Percentiles rank a stretch among this genome's conserved stretches.
phyloP scores from a whole-genome alignment of 2,888 invertebrate genomes.

The Chydorus sphaericus region DNA sequence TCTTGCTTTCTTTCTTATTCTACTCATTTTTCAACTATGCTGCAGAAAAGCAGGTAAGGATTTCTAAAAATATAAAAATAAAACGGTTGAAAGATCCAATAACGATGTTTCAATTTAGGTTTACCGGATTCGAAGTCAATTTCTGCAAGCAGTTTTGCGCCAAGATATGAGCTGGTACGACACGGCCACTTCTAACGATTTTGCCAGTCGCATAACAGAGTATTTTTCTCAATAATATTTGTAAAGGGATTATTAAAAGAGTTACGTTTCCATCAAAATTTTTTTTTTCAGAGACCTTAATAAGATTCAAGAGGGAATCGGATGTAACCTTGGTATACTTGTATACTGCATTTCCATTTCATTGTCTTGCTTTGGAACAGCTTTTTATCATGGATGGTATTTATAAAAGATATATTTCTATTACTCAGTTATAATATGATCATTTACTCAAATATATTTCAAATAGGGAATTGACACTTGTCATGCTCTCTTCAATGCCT shows the following conservation, averaged over 20 bases:
- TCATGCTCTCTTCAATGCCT: no score
- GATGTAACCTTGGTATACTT: conserved; percentile 30
- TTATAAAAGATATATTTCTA: conserved; percentile 27
- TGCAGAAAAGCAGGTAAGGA: no score
- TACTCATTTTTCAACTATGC: no score
- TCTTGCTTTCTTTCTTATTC: no score
- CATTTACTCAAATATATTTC: neutral
- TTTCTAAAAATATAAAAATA: no score
- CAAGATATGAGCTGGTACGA: conserved; percentile 64
- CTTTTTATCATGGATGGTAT: conserved; percentile 32
- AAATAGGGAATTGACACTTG: neutral
- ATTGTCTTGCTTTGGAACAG: conserved; percentile 27
- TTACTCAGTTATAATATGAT: neutral
- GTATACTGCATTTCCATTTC: conserved; percentile 27
- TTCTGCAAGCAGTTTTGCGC: conserved; percentile 48
- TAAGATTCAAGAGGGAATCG: conserved; percentile 29
- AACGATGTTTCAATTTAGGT: conserved; percentile 35
- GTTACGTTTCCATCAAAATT: neutral
- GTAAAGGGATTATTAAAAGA: neutral
- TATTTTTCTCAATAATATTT: conserved; percentile 28
- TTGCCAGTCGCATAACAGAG: conserved; percentile 59
- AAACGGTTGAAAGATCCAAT: no score
- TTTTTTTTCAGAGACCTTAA: conserved; percentile 18
- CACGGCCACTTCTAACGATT: conserved; percentile 51
- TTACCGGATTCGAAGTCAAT: conserved; percentile 44